Evolutionary conservation across 2,888 invertebrate genomes (phyloP), one percentile per base, ranked within the genome.

Genomic region (Gortyna flavago): DNA sequence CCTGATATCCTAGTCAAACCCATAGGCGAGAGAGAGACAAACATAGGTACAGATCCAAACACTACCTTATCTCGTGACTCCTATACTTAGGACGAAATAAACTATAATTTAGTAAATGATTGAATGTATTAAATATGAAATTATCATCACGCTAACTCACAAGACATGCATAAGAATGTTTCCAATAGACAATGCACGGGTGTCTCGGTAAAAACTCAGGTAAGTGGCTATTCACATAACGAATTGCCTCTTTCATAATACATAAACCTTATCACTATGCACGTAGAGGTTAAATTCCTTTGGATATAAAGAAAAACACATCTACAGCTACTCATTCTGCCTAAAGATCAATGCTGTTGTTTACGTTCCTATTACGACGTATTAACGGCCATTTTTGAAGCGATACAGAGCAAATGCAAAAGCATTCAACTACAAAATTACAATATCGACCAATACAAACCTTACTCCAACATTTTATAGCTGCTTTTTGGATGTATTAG

Each of bases 171-270:
- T 88, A 89, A 87, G 90, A 91, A 91, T 89, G 90, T 89, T 86
- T 85, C 86, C 75, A 89, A 88, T 88, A 91, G 92, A 91, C 92
- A 92, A 90, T 89, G 88, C 87, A 85, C 84, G 88, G 86, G 88
- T 91, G 88, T 91, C 90, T 81, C 83, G 76, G 85, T 90, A 92
- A 93, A 93, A 92, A 89, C 88, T 88, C 91, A 93, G 91, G 92
- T 91, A 91, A 89, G 88, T 90, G 87, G 86, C 83, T 89, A 84
- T 87, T 81, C 87, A 87, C 81, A 89, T 80, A 84, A 81, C 84
- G 83, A 81, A 48, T n/a, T 57, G 44, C 64, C 74, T 61, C 72
- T 78, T 59, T 66, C 71, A 80, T 81, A 74, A 72, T 71, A 81
- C 73, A 81, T 79, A 72, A 72, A 77, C 78, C 64, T 75, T 86